Evolutionary conservation across 2,113 vertebrate species (phyloP), one percentile per base, ranked within the genome.

Genomic region (Hydrolagus affinis): DNA sequence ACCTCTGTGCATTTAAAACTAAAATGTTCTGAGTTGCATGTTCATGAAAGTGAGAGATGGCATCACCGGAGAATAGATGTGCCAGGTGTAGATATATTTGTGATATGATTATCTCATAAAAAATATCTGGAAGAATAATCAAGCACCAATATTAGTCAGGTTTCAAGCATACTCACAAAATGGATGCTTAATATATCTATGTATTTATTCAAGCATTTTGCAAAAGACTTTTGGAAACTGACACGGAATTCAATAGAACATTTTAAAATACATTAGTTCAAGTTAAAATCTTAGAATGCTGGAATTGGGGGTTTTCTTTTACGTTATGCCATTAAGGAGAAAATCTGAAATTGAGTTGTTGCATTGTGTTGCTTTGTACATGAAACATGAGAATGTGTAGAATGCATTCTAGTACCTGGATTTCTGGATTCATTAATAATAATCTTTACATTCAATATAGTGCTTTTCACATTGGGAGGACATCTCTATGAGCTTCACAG

Each of bases 11-110:
- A 12, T 64, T 64, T 80, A 64, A 30, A 62, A 80, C 17, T 64
- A 64, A 80, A 28, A 72, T 78, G n/a, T 78, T 80, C n/a, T 28
- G 8, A 80, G 64, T 64, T 80, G 23, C 28, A 11, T 80, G 25
- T 25, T 80, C 23, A 28, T 80, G 23, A 64, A 17, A 80, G 2
- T 80, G 59, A 80, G 23, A 80, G 6, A 2, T 64, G 17, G 19
- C 59, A 80, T 44, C 44, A 44, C 44, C 6, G 44, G 44, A 44
- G 44, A 44, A 44, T 44, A 44, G 44, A 44, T 6, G 44, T 44
- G 44, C 44, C 44, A 44, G 44, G 44, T 1, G 44, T 44, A 44
- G 44, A 44, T 44, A 44, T 44, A 44, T 44, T 44, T 44, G 44
- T 44, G 1, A 44, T 44, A 44, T 44, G 44, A 1, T 44, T 44